A percentile compares a stretch with the other conserved stretches of the same genome.
phyloP scores from a whole-genome alignment of 2,797 vertebrate species.

The Tauraco hartlaubi region DNA sequence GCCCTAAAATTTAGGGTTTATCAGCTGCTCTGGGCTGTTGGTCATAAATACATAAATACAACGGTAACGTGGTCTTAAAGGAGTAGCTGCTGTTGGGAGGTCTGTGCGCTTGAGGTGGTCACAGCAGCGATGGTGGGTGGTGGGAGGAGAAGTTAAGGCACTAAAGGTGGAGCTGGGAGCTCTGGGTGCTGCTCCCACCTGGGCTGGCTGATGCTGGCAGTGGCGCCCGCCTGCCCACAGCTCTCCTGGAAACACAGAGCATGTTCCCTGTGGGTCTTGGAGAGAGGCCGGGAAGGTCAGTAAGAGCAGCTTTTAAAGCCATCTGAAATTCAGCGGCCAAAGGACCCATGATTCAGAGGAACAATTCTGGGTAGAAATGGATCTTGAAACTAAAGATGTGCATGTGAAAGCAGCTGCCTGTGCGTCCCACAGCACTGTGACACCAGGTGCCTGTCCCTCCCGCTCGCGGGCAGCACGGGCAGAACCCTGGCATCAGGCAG shows the following conservation, averaged over 20 bases:
- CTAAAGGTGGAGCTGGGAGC: not conserved
- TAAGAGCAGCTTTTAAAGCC: not conserved
- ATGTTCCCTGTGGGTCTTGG: rapidly evolving
- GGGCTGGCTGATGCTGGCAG: not conserved
- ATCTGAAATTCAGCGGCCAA: not conserved
- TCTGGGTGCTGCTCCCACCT: not conserved
- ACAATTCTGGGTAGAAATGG: not conserved
- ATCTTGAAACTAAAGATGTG: not conserved
- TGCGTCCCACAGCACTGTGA: not conserved
- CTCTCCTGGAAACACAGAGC: not conserved
- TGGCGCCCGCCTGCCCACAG: rapidly evolving
- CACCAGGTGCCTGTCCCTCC: not conserved
- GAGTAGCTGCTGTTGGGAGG: not conserved
- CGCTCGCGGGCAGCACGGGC: not conserved
- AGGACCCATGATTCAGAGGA: not conserved
- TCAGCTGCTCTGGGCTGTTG: conserved; percentile 32
- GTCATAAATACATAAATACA: not conserved
- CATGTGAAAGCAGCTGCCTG: not conserved
- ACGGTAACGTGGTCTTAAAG: not conserved
- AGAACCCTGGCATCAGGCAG: rapidly evolving
- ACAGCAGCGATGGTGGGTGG: not conserved
- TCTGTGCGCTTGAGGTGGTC: not conserved
- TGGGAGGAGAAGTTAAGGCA: not conserved
- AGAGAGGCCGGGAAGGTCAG: not conserved
- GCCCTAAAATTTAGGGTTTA: not conserved